Percentiles rank a stretch among this genome's conserved stretches.
Evolutionary conservation across 1,140 invertebrate species (phyloP).

Genomic region (Leptinotarsa lineolata): DNA sequence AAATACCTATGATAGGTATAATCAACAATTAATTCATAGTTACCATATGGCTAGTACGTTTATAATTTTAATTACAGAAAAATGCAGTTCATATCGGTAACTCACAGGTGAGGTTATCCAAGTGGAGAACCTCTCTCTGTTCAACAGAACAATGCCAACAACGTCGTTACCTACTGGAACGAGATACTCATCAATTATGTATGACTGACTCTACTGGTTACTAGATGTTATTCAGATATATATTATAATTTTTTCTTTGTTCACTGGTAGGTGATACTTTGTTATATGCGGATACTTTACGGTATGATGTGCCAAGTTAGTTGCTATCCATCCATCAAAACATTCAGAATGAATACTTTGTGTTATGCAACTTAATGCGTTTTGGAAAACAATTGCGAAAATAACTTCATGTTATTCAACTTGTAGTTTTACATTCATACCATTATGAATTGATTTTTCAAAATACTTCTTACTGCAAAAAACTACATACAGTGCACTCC

Average conservation of each 20-base stretch:
- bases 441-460: too few species aligned
- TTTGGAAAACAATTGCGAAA: too few species aligned
- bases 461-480: too few species aligned
- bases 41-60: slow-evolving; percentile 23
- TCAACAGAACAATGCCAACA: neutral
- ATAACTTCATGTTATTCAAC: too few species aligned
- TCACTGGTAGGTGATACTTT: neutral
- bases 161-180: neutral
- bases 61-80: slow-evolving; percentile 20
- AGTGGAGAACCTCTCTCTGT: slow-evolving; percentile 30
- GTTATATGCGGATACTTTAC: neutral
- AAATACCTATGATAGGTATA: neutral
- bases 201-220: neutral
- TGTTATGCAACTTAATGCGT: too few species aligned
- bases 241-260: neutral
- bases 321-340: neutral
- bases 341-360: too few species aligned
- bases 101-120: slow-evolving; percentile 32
- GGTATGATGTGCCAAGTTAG: neutral
- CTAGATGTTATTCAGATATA: neutral
- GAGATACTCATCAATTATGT: slow-evolving; percentile 6
- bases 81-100: slow-evolving; percentile 24
- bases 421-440: too few species aligned
- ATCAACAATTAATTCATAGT: slow-evolving; percentile 19
- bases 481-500: too few species aligned